Evolutionary conservation across 2,113 vertebrate species (phyloP).

Genomic region (Heptranchias perlo): DNA sequence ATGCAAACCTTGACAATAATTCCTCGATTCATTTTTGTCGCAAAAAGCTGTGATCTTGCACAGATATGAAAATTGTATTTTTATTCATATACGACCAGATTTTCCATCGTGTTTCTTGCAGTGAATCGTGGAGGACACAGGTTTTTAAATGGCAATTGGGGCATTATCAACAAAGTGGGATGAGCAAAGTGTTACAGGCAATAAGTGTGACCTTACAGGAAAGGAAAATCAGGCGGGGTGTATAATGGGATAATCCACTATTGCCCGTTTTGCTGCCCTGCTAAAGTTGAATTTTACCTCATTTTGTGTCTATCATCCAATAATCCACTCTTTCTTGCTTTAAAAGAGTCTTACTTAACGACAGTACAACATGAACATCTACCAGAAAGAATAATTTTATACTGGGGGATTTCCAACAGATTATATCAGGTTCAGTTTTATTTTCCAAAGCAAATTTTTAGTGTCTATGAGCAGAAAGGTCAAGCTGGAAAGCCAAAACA

Average conservation of each 20-base stretch:
- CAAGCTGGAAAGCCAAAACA: not conserved
- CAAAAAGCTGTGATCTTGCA: not conserved
- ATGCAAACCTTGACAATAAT: not conserved
- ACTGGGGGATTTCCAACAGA: not conserved
- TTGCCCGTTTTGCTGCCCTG: not conserved
- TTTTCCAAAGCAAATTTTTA: constrained; percentile 27
- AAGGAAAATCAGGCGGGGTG: not conserved
- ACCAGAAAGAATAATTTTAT: not conserved
- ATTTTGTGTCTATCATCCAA: not conserved
- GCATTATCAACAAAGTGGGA: not conserved
- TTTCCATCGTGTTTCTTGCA: not conserved
- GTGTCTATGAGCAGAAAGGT: not conserved
- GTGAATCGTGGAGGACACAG: not conserved
- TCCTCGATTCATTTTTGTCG: not conserved
- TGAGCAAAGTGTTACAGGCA: not conserved
- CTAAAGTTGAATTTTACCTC: not conserved
- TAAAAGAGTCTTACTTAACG: not conserved
- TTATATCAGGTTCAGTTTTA: constrained; percentile 11
- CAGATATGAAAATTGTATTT: not conserved
- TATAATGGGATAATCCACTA: not conserved
- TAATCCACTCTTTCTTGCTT: not conserved
- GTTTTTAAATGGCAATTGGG: not conserved
- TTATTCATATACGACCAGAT: not conserved
- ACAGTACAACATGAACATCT: not conserved
- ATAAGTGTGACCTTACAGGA: not conserved